Percentiles rank a stretch among this genome's conserved stretches.
Conservation (phyloP, 2,113 vertebrate genomes). For the Manacus vitellinus region DNA sequence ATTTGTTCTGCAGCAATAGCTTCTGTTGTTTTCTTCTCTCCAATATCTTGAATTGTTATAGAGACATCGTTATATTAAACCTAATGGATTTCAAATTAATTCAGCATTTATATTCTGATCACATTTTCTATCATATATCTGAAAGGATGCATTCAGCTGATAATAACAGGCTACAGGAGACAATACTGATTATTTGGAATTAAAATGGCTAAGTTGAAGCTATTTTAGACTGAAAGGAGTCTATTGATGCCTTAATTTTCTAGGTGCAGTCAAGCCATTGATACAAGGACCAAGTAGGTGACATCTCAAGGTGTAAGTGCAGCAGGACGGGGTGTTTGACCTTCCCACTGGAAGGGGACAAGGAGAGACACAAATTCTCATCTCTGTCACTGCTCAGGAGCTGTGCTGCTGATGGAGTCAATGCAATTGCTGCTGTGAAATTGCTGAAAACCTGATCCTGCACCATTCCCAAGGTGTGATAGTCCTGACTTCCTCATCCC, state of each 20-base stretch:
- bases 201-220: neutral
- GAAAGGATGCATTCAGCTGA: neutral
- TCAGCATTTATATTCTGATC: neutral
- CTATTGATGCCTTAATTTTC: neutral
- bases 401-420: too few relatives aligned
- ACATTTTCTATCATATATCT: neutral
- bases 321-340: neutral
- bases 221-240: neutral
- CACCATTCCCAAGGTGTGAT: neutral
- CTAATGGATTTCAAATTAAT: constrained; percentile 18
- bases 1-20: neutral
- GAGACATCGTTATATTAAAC: neutral
- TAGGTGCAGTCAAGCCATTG: neutral
- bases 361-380: neutral
- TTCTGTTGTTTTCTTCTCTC: neutral
- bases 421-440: neutral
- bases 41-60: neutral
- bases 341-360: neutral
- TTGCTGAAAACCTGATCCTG: neutral
- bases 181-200: neutral
- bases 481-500: neutral
- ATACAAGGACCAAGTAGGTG: neutral
- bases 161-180: constrained; percentile 3
- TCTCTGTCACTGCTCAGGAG: neutral
- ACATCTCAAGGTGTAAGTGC: neutral